phyloP scores from a whole-genome alignment of 1,140 invertebrate species.

The Capitella teleta region DNA sequence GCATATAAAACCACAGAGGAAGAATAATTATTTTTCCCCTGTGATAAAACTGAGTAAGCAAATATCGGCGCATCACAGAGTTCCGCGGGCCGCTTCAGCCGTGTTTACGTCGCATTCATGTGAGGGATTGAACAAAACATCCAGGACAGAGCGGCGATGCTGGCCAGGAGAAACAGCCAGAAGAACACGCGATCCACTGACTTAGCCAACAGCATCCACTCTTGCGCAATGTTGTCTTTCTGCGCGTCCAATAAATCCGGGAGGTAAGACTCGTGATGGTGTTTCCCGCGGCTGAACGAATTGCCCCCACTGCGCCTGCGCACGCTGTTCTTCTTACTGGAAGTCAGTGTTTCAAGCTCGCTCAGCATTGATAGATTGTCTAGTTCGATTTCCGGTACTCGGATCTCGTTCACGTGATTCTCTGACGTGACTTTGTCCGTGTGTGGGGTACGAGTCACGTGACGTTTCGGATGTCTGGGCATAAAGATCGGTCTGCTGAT shows the following conservation, averaged over 20 bases:
- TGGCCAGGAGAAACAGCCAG: conserved; percentile 11
- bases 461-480: background rate
- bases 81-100: no score
- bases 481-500: conserved; percentile 5
- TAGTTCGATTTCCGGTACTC: conserved; percentile 4
- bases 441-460: background rate
- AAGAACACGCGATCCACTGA: conserved; percentile 10
- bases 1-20: no score
- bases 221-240: background rate
- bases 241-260: background rate
- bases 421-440: conserved; percentile 1
- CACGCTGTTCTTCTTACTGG: background rate
- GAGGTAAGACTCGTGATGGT: background rate
- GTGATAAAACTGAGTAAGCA: no score
- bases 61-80: no score
- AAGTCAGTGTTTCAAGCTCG: background rate
- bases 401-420: background rate
- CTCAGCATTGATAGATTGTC: conserved; percentile 8
- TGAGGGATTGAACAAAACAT: conserved; percentile 6
- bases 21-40: no score
- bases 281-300: background rate
- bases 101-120: no score
- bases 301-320: background rate
- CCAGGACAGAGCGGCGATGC: conserved; percentile 6
- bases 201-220: conserved; percentile 11